A percentile compares a stretch with the other conserved stretches of the same genome.
Evolutionary conservation across 2,113 vertebrate genomes (phyloP).

Genomic region (Ciconia maguari): DNA sequence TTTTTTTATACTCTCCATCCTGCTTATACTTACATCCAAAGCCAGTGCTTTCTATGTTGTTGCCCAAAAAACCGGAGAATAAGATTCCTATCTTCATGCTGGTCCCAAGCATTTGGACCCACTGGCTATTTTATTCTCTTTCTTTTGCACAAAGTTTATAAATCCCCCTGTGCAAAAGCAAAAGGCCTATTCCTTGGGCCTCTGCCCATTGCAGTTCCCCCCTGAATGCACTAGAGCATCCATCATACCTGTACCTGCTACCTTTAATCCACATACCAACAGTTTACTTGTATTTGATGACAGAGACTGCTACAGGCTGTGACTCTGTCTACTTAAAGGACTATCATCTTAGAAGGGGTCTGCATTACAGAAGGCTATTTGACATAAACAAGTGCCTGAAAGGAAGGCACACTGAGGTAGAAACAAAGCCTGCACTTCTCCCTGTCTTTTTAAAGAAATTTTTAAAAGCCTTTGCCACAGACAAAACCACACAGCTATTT

Average conservation of each 20-base stretch:
- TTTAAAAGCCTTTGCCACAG: slow-evolving; percentile 38
- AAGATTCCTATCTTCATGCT: neutral
- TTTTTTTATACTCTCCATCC: neutral
- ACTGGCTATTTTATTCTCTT: neutral
- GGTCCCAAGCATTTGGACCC: neutral
- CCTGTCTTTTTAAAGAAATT: neutral
- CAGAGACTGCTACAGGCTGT: neutral
- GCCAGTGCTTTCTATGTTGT: neutral
- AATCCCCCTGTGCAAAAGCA: neutral
- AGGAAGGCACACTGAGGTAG: neutral
- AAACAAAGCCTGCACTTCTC: slow-evolving; percentile 24
- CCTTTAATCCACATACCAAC: neutral
- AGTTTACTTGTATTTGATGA: neutral
- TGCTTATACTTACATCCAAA: neutral
- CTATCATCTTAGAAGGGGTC: neutral
- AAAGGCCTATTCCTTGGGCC: neutral
- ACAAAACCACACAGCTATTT: slow-evolving; percentile 55
- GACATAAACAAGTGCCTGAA: slow-evolving; percentile 17
- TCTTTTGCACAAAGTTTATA: neutral
- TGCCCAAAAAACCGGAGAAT: neutral
- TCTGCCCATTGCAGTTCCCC: neutral
- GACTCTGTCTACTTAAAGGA: neutral
- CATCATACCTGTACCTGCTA: neutral
- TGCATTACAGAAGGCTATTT: neutral
- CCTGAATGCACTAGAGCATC: neutral